Conservation (phyloP, 1,140 invertebrate genomes). For the Vanessa tameamea region DNA sequence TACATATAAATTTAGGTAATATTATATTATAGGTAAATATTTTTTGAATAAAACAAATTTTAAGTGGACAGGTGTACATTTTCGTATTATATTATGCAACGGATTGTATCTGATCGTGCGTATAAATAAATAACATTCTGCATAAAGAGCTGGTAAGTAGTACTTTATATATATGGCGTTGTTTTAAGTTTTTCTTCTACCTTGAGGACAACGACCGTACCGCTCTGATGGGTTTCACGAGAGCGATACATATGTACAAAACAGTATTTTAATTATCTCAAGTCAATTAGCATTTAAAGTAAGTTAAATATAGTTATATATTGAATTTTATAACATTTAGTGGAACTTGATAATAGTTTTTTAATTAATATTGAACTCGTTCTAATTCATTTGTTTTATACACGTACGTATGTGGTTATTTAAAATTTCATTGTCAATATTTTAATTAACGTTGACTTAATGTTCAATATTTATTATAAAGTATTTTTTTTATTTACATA, state of each 20-base stretch:
- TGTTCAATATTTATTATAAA: no score
- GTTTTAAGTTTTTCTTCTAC: conserved; percentile 35
- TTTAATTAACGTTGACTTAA: no score
- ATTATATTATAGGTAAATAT: no score
- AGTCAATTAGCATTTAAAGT: conserved; percentile 32
- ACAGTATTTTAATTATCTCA: conserved; percentile 32
- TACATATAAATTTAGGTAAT: no score
- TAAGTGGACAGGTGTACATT: neutral
- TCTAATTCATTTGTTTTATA: neutral
- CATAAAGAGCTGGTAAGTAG: conserved; percentile 1
- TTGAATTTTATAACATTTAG: neutral
- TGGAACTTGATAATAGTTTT: neutral
- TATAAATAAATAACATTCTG: neutral
- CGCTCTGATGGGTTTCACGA: conserved; percentile 45
- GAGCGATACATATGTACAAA: conserved; percentile 39
- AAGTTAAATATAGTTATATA: conserved; percentile 12
- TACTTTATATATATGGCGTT: conserved; percentile 22
- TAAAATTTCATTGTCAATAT: no score
- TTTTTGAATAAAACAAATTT: no score
- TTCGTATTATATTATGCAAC: neutral
- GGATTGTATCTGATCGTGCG: neutral
- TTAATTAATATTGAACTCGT: neutral
- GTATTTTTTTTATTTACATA: no score
- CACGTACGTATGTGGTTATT: no score
- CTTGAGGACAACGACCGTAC: conserved; percentile 55